Base-by-base conservation (phyloP, 2,113 vertebrate genomes). In the Nothocercus julius region DNA sequence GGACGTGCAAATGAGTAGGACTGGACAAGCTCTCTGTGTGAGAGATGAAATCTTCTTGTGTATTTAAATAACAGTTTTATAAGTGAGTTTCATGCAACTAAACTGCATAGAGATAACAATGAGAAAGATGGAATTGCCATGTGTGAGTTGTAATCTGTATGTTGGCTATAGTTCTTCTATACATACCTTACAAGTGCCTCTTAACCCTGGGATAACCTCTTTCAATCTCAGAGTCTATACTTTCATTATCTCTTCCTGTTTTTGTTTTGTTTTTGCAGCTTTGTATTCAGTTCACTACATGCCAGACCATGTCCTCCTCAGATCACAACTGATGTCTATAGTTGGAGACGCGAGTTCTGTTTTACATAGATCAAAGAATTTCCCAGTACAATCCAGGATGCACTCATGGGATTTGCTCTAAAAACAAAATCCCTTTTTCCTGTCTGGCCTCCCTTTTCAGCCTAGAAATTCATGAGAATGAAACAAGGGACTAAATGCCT, bases 251-350 rank as follows among this genome's bases (percentile, higher is more conserved):
- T 44, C 1, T 45, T 69, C 15, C 54, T 56, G 54, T 56, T 56
- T 56, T 47, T 72, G 63, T 18, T 56, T 36, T 78, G 24, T 16
- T 3, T 74, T 49, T 66, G 12, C 18, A 53, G 12, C 22, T 3
- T 44, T 5, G 72, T 85, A 21, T 34, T 72, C 58, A 64, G 21
- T 34, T 51, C 18, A 34, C 11, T 73, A 9, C 34, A 68, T 72
- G 19, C 4, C 47, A 73, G 32, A 61, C 2, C 38, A 56, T 84
- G 13, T 81, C 62, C 85, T 36, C 40, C 7, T 17, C 9, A 58
- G 81, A 32, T 20, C 53, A 68, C 28, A 64, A 8, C 0, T 0
- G 2, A 12, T 67, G n/a, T 85, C 40, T 51, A 17, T 30, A 70
- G 11, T 14, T 67, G 69, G 3, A 83, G 32, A 80, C 3, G 22